These are phyloP conservation scores for Leptoteleia sp. DNA, from an alignment of 1,140 invertebrate species.

Conservation along the genomic window DNA sequence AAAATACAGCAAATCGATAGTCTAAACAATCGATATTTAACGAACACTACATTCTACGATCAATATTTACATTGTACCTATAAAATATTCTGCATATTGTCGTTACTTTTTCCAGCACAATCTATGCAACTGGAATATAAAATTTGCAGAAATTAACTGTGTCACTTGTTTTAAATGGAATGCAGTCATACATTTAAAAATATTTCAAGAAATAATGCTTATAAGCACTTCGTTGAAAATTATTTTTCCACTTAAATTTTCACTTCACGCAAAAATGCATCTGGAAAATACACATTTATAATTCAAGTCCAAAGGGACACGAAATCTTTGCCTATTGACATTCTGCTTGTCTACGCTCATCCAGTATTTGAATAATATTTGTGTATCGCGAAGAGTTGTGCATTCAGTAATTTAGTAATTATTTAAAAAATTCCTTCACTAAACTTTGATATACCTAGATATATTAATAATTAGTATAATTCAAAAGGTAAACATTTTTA, in stretches of 20 bases:
- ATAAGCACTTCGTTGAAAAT: background rate
- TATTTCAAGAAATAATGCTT: slow-evolving; percentile 26
- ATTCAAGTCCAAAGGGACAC: slow-evolving; percentile 30
- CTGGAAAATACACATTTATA: slow-evolving; percentile 33
- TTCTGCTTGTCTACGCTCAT: slow-evolving; percentile 12
- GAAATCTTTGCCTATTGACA: slow-evolving; percentile 26
- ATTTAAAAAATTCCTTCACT: too few species aligned
- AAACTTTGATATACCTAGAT: too few species aligned
- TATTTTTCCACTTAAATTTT: slow-evolving; percentile 34
- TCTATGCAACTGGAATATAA: slow-evolving; percentile 15
- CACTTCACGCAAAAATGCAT: slow-evolving; percentile 21
- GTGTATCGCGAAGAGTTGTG: background rate
- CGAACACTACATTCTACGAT: too few species aligned
- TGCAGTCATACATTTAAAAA: slow-evolving; percentile 20
- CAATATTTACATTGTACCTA: slow-evolving; percentile 16
- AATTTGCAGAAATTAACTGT: slow-evolving; percentile 27
- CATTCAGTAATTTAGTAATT: slow-evolving; percentile 8
- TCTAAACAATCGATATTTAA: too few species aligned
- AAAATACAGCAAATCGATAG: too few species aligned
- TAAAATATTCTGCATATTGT: slow-evolving; percentile 27
- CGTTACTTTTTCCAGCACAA: slow-evolving; percentile 11
- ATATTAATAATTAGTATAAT: too few species aligned
- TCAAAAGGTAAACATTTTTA: too few species aligned
- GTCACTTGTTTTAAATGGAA: slow-evolving; percentile 33
- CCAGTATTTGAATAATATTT: slow-evolving; percentile 15